Base-by-base conservation (phyloP, 1,140 invertebrate genomes). In the Ridgeia piscesae region DNA sequence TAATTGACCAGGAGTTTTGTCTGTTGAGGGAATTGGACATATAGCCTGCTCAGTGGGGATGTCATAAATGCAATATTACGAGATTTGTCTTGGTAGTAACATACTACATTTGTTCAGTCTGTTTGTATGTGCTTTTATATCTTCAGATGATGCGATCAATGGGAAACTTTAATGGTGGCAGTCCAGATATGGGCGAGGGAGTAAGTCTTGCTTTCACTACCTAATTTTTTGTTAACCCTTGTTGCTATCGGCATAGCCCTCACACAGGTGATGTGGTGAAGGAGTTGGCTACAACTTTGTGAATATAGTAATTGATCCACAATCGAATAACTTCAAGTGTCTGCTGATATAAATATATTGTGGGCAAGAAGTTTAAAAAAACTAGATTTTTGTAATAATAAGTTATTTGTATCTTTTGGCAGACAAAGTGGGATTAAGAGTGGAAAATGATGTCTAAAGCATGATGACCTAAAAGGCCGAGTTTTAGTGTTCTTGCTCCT, bases 101-200 rank as follows among this genome's bases (percentile, higher is more conserved):
- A 21, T 77, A 77, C 14, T 77, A 77, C 14, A 77, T 14, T 14
- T 31, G 27, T 77, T 77, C 58, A 77, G 58, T 77, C 8, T 42
- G 11, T 77, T 77, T 77, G 11, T 42, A 77, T 77, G 58, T 77
- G 58, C 58, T 77, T 8, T 77, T 77, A 21, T 31, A 77, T 77
- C 27, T 77, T 31, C 48, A 97, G 96, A 96, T 97, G 96, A 97
- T 97, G 96, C 95, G 95, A 93, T 96, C 96, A 92, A 97, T 97
- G 96, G 96, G 97, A 90, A 96, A 96, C 89, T 93, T 97, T 33
- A 96, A 95, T 93, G 93, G 93, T 2, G 95, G 94, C 94, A 94
- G 89, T 14, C 89, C 89, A 90, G 89, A 77, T 77, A 77, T 77
- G 58, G 58, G 27, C 27, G 58, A 77, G 27, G 58, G 58, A 2